These are phyloP conservation scores for Ridgeia piscesae DNA, from an alignment of 1,140 invertebrate species.

Conservation along the genomic window DNA sequence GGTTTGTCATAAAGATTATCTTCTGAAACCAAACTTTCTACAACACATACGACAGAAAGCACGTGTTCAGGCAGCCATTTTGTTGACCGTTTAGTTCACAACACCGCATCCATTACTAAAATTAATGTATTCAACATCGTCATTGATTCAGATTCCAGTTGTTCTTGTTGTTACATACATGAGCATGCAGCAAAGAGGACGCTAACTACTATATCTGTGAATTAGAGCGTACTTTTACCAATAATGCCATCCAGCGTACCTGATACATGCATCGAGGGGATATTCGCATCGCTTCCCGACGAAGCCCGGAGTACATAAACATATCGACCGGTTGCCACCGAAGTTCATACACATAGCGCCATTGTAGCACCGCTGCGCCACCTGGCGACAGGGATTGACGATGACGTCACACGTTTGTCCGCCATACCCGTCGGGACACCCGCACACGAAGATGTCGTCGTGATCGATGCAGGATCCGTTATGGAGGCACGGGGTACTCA, in stretches of 20 bases:
- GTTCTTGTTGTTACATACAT: no score
- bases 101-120: no score
- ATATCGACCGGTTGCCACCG: neutral
- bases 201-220: no score
- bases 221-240: no score
- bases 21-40: no score
- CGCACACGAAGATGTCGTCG: neutral
- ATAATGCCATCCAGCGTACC: neutral
- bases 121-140: no score
- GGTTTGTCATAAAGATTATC: no score
- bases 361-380: neutral
- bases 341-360: neutral
- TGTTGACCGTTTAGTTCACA: no score
- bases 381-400: neutral
- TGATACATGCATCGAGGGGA: neutral
- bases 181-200: no score
- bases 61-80: no score
- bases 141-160: no score
- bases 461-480: slow-evolving; percentile 19
- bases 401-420: neutral
- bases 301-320: neutral
- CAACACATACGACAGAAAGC: no score
- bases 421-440: neutral
- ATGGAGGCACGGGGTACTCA: slow-evolving; percentile 60
- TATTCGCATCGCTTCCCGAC: neutral